Percentiles rank a stretch among this genome's conserved stretches.
phyloP scores from a whole-genome alignment of 2,797 vertebrate species.

The Iguana delicatissima region DNA sequence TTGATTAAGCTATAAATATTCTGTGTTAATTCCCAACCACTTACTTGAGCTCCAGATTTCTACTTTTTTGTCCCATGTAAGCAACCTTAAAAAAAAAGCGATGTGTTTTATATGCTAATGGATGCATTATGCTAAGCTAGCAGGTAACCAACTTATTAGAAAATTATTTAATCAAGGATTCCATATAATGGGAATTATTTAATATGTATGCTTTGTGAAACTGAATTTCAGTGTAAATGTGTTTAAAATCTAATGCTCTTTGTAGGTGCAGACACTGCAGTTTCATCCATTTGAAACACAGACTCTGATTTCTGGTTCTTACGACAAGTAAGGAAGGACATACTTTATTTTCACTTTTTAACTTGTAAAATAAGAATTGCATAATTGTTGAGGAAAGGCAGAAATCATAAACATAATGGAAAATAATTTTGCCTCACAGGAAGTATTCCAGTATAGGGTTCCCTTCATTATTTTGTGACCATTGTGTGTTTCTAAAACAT shows the following conservation, averaged over 20 bases:
- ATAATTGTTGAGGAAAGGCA: not conserved
- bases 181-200: not conserved
- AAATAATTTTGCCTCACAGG: not conserved
- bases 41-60: not conserved
- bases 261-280: conserved; percentile 92
- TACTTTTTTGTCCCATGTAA: conserved; percentile 27
- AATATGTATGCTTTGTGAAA: not conserved
- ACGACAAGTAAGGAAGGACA: conserved; percentile 89
- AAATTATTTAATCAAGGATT: not conserved
- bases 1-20: not conserved
- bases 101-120: conserved; percentile 26
- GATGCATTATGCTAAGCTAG: not conserved
- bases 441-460: not conserved
- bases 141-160: not conserved
- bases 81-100: conserved; percentile 15
- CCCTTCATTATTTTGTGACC: not conserved
- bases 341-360: not conserved
- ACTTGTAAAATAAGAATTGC: not conserved
- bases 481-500: not conserved
- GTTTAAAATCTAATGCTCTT: conserved; percentile 47
- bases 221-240: not conserved
- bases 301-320: conserved; percentile 95
- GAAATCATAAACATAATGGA: not conserved
- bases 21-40: not conserved
- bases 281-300: conserved; percentile 98